A percentile compares a stretch with the other conserved stretches of the same genome.
Conservation (phyloP, 2,888 invertebrate genomes). For the Uropetala carovei region DNA sequence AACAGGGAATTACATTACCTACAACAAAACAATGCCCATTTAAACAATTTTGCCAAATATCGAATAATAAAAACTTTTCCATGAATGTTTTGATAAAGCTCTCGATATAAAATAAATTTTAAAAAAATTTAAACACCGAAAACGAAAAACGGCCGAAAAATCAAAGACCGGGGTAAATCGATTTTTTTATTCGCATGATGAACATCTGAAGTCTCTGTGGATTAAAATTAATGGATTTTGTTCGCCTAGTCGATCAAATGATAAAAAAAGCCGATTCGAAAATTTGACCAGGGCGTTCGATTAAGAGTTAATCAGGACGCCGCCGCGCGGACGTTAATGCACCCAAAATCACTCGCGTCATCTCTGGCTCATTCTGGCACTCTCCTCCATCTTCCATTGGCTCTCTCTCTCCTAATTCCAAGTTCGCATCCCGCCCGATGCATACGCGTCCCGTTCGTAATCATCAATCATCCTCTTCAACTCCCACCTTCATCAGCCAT, state of each 20-base stretch:
- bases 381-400: not conserved
- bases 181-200: too few species aligned
- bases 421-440: slow-evolving; percentile 4
- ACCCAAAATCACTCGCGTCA: slow-evolving; percentile 2
- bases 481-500: slow-evolving; percentile 2
- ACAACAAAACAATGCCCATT: too few species aligned
- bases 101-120: too few species aligned
- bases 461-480: slow-evolving; percentile 39
- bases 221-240: not conserved
- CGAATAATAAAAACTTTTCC: too few species aligned
- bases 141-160: too few species aligned
- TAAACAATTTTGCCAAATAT: too few species aligned
- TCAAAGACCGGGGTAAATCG: too few species aligned
- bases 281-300: not conserved
- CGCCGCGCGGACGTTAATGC: slow-evolving; percentile 31
- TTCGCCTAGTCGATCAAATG: not conserved
- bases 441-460: slow-evolving; percentile 8
- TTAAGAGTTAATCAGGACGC: slow-evolving; percentile 10
- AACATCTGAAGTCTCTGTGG: not conserved
- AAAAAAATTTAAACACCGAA: too few species aligned
- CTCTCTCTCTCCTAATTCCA: not conserved
- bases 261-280: not conserved
- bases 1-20: too few species aligned
- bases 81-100: too few species aligned
- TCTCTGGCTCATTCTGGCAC: not conserved